A percentile compares a stretch with the other conserved stretches of the same genome.
These are phyloP conservation scores for Palythoa caribaeorum DNA, from an alignment of 92 coral and sea anemone genomes.

Conservation along the genomic window DNA sequence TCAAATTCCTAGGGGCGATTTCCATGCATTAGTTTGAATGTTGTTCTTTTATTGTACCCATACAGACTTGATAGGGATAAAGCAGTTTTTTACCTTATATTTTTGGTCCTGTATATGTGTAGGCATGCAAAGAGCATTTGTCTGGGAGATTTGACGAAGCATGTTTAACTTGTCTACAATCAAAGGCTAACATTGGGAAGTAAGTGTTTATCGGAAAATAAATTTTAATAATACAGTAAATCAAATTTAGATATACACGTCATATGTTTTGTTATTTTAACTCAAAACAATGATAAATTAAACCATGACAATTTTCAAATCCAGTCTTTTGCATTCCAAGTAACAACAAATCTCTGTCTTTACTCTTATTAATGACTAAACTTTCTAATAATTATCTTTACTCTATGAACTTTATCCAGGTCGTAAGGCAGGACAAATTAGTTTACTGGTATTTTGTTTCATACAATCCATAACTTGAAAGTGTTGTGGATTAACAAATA, in stretches of 20 bases:
- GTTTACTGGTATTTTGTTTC: neutral
- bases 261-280: neutral
- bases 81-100: conserved; percentile 5
- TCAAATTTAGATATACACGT: conserved; percentile 6
- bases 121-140: conserved; percentile 56
- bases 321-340: neutral
- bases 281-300: conserved; percentile 2
- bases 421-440: conserved; percentile 8
- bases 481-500: conserved; percentile 6
- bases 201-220: conserved; percentile 12
- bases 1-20: neutral
- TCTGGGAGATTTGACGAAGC: conserved; percentile 43
- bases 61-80: conserved; percentile 4
- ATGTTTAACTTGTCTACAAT: conserved; percentile 41
- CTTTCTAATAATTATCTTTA: neutral
- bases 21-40: conserved; percentile 7
- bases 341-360: conserved; percentile 2
- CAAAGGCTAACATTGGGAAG: conserved; percentile 55
- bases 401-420: conserved; percentile 8
- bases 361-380: conserved; percentile 4
- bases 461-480: conserved; percentile 3
- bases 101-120: conserved; percentile 3
- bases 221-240: neutral
- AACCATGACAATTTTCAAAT: neutral
- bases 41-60: conserved; percentile 4